Evolutionary conservation across 2,113 vertebrate genomes (phyloP).

Genomic region (Cacatua alba): DNA sequence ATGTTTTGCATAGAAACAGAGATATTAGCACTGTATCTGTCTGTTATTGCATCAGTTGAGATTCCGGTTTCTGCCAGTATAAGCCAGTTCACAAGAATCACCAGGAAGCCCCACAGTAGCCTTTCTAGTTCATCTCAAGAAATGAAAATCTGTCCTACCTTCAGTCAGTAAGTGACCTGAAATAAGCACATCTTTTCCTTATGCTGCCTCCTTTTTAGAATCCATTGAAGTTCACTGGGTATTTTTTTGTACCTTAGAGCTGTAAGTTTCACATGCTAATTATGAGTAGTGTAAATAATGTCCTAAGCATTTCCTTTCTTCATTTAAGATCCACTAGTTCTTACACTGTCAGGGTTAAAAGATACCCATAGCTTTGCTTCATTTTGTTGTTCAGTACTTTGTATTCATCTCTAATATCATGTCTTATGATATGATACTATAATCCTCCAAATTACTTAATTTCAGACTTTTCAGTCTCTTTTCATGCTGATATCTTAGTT

Average conservation of each 20-base stretch:
- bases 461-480: background rate
- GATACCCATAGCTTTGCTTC: background rate
- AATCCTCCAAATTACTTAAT: background rate
- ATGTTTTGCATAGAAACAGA: background rate
- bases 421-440: background rate
- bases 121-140: background rate
- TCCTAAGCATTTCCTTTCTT: slow-evolving; percentile 8
- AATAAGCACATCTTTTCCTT: background rate
- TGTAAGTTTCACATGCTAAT: slow-evolving; percentile 14
- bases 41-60: background rate
- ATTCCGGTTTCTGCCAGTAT: background rate
- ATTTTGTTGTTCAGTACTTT: background rate
- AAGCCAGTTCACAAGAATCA: background rate
- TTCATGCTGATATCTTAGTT: background rate
- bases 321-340: background rate
- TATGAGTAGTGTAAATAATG: slow-evolving; percentile 21
- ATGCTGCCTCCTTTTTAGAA: background rate
- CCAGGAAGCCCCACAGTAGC: background rate
- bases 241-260: slow-evolving; percentile 25
- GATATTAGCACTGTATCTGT: background rate
- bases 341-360: background rate
- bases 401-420: background rate
- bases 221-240: background rate
- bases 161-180: background rate
- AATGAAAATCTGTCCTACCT: background rate